Evolutionary conservation across 2,113 vertebrate genomes (phyloP).

Genomic region (Montifringilla adamsi): DNA sequence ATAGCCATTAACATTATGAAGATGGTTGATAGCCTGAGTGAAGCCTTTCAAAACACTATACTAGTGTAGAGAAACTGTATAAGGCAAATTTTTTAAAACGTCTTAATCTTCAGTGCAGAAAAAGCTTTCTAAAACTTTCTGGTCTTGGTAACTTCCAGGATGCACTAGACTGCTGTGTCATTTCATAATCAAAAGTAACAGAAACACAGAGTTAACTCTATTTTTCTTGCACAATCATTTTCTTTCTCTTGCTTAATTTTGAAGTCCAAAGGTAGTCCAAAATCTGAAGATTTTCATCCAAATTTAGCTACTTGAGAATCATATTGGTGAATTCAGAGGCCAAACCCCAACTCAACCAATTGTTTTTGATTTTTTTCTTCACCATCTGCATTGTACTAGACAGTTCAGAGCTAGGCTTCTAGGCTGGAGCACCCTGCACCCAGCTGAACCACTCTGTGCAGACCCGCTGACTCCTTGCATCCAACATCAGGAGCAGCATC

Average conservation of each 20-base stretch:
- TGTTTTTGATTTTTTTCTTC: neutral
- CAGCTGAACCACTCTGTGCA: fast-evolving
- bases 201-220: neutral
- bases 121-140: neutral
- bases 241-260: neutral
- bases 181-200: constrained; percentile 16
- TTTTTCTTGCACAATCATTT: neutral
- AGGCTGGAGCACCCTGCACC: neutral
- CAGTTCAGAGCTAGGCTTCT: neutral
- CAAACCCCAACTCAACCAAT: neutral
- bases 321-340: neutral
- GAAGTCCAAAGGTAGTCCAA: neutral
- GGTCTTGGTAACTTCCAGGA: neutral
- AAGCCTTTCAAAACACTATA: neutral
- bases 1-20: constrained; percentile 21
- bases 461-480: fast-evolving
- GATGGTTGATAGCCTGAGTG: neutral
- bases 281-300: neutral
- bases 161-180: neutral
- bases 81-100: neutral
- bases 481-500: neutral
- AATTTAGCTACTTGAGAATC: neutral
- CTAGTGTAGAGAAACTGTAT: neutral
- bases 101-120: neutral
- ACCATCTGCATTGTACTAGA: neutral